Evolutionary conservation across 1,140 invertebrate species (phyloP), one percentile per base, ranked within the genome.

Genomic region (Epicauta chinensis): DNA sequence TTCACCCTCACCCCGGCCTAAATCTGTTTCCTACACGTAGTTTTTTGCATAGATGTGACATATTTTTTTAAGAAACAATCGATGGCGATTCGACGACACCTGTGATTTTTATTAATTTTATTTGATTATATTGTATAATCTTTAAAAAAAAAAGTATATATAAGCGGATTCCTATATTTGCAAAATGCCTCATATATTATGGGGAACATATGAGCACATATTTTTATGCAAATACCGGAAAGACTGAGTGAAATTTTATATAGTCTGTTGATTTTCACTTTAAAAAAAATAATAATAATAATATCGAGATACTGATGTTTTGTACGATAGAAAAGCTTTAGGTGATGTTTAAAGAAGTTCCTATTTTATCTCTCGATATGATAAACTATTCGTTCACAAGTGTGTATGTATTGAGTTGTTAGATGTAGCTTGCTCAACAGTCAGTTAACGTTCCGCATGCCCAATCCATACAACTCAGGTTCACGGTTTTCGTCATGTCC

Each of bases 1-100:
- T 93, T 96, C 70, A 91, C 84, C 60, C 83, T 97, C 43, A 94
- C 88, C 63, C 92, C 92, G 53, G 88, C 91, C 74, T 93, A 82
- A 64, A 51, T 5, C 50, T 31, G 16, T 51, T 49, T 54, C 56
- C 37, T 53, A 60, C 50, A 50, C 44, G 41, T 58, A 56, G 49
- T 61, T 5, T 23, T 23, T 51, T 59, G 58, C 55, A 53, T 55
- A 62, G 55, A 58, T 64, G 55, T 60, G 55, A 63, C 57, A 63
- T 67, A 67, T 68, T 69, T 66, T 67, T 63, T 65, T 65, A 60
- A 64, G 38, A 62, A 65, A 60, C 58, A 62, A 68, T 63, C 51
- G 61, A 69, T 57, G 65, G 63, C 66, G 66, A 71, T 68, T 63
- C 59, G 66, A 67, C 69, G 62, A 68, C 69, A 71, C 69, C 69